Evolutionary conservation across 2,888 invertebrate species (phyloP).

Genomic region (Falcaria lacertinaria): DNA sequence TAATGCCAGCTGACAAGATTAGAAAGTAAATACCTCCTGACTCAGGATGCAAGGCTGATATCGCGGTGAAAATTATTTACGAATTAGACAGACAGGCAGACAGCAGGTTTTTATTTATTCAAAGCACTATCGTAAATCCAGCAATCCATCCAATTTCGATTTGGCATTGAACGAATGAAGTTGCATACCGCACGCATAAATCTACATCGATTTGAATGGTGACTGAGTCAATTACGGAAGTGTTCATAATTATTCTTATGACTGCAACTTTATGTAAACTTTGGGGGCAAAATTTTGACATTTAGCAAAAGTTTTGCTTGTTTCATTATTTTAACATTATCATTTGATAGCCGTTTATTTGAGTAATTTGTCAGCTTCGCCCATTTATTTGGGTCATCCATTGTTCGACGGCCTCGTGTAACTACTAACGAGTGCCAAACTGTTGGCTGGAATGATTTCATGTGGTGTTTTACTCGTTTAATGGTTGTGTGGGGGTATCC

Average conservation of each 20-base stretch:
- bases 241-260: slow-evolving; percentile 20
- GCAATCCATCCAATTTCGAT: slow-evolving; percentile 1
- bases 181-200: background rate
- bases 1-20: slow-evolving; percentile 55
- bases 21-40: slow-evolving; percentile 66
- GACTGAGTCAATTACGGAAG: slow-evolving; percentile 26
- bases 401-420: slow-evolving; percentile 33
- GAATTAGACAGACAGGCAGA: too few relatives aligned
- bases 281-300: slow-evolving; percentile 10
- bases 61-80: slow-evolving; percentile 34
- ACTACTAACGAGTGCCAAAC: slow-evolving; percentile 18
- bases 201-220: slow-evolving; percentile 17
- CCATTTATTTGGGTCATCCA: slow-evolving; percentile 31
- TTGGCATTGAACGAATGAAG: background rate
- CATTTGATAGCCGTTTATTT: slow-evolving; percentile 26
- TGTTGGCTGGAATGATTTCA: slow-evolving; percentile 12
- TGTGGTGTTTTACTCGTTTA: slow-evolving; percentile 8
- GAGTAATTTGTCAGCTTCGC: slow-evolving; percentile 15
- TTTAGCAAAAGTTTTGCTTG: slow-evolving; percentile 3
- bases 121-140: too few relatives aligned
- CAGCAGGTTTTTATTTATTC: too few relatives aligned
- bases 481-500: background rate
- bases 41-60: slow-evolving; percentile 35
- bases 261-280: slow-evolving; percentile 12
- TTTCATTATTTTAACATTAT: slow-evolving; percentile 11